A percentile compares a stretch with the other conserved stretches of the same genome.
Evolutionary conservation across 1,140 invertebrate genomes (phyloP).

Genomic region (Solenopsis fugax): DNA sequence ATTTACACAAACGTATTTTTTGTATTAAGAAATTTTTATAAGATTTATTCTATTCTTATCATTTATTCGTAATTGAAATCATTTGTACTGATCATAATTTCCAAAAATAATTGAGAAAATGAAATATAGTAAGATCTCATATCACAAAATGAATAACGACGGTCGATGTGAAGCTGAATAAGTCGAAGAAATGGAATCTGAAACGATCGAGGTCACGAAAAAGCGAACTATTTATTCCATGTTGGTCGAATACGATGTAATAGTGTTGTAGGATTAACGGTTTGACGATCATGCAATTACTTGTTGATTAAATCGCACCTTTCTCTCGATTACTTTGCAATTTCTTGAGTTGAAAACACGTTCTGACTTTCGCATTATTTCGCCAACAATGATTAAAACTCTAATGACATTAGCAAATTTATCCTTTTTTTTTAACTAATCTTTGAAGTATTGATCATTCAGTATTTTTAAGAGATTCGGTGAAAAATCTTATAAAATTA

Average conservation of each 20-base stretch:
- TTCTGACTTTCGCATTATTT: constrained; percentile 5
- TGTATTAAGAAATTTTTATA: background rate
- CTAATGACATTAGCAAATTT: background rate
- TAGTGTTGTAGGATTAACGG: constrained; percentile 23
- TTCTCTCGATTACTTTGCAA: constrained; percentile 15
- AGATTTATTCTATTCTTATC: background rate
- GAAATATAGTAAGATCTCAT: background rate
- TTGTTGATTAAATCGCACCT: constrained; percentile 24
- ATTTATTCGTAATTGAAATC: background rate
- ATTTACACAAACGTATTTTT: background rate
- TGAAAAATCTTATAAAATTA: background rate
- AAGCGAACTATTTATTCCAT: constrained; percentile 1
- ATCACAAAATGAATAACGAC: background rate
- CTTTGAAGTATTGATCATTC: background rate
- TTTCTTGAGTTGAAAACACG: constrained; percentile 10
- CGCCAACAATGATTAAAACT: background rate
- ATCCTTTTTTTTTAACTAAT: background rate
- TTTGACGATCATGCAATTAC: constrained; percentile 39
- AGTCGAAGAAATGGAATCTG: background rate
- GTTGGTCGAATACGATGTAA: constrained; percentile 45
- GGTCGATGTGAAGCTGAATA: background rate
- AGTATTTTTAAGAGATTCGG: background rate
- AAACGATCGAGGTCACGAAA: background rate
- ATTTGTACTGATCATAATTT: background rate
- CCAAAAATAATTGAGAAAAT: background rate